Percentiles rank a stretch among this genome's conserved stretches.
Evolutionary conservation across 1,140 invertebrate species (phyloP).

Genomic region (Paramacrobiotus metropolitanus): DNA sequence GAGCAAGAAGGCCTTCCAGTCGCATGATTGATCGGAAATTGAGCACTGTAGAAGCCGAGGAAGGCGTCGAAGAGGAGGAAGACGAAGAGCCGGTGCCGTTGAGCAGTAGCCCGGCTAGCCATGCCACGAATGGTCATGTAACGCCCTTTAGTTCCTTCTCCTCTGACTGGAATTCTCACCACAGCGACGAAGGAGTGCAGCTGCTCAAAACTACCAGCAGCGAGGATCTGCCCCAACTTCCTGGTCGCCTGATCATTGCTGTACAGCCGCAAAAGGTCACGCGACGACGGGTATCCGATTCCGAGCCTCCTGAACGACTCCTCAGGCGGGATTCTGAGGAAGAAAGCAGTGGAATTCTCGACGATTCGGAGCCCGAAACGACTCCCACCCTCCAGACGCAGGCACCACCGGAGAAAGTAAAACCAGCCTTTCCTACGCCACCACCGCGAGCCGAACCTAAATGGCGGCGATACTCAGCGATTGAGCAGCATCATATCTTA

Average conservation of each 20-base stretch:
- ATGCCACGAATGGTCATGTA: neutral
- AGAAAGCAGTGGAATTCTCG: slow-evolving; percentile 30
- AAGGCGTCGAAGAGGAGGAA: neutral
- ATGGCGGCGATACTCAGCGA: slow-evolving; percentile 2
- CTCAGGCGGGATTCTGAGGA: neutral
- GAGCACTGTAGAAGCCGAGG: too few species aligned
- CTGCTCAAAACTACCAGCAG: neutral
- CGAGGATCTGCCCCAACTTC: neutral
- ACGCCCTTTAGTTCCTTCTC: slow-evolving; percentile 4
- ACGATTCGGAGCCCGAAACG: slow-evolving; percentile 29
- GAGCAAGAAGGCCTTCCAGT: too few species aligned
- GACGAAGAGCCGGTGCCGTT: neutral
- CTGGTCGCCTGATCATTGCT: neutral
- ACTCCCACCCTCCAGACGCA: too few species aligned
- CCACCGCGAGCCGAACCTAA: slow-evolving; percentile 19
- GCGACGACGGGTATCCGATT: neutral
- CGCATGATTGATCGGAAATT: too few species aligned
- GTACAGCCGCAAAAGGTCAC: neutral
- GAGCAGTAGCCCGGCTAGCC: neutral
- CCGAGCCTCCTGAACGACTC: neutral
- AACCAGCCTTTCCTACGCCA: too few species aligned
- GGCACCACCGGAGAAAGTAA: too few species aligned
- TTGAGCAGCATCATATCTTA: too few species aligned
- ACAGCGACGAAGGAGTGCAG: neutral
- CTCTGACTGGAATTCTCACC: slow-evolving; percentile 1